Percentiles rank a stretch among this genome's conserved stretches.
Evolutionary conservation across 2,888 invertebrate species (phyloP).

Genomic region (Malthinus seriepunctatus): DNA sequence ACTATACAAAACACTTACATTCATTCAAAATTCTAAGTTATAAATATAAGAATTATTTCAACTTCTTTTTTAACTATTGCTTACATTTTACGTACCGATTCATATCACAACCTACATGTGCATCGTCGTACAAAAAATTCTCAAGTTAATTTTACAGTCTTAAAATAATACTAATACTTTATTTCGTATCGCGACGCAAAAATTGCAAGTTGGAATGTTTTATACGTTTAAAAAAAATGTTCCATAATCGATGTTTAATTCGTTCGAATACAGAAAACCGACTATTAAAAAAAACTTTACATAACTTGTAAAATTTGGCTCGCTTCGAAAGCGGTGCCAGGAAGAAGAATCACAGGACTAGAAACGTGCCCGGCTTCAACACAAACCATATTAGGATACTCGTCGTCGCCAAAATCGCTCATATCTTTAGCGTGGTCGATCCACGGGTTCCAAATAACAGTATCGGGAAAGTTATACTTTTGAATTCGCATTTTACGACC

Average conservation of each 20-base stretch:
- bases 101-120: slow-evolving; percentile 36
- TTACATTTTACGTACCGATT: slow-evolving; percentile 32
- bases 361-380: slow-evolving; percentile 93
- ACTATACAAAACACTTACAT: slow-evolving; percentile 28
- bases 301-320: slow-evolving; percentile 85
- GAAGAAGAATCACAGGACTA: slow-evolving; percentile 82
- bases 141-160: slow-evolving; percentile 26
- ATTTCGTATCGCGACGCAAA: slow-evolving; percentile 29
- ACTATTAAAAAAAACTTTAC: slow-evolving; percentile 41
- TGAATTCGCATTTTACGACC: slow-evolving; percentile 90
- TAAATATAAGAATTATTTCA: slow-evolving; percentile 34
- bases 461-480: slow-evolving; percentile 94
- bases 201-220: slow-evolving; percentile 32
- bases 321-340: slow-evolving; percentile 90
- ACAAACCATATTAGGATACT: slow-evolving; percentile 95
- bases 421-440: slow-evolving; percentile 89
- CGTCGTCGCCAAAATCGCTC: slow-evolving; percentile 94
- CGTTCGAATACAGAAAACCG: slow-evolving; percentile 2
- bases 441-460: slow-evolving; percentile 99
- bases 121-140: slow-evolving; percentile 27
- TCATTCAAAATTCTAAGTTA: slow-evolving; percentile 31
- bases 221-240: slow-evolving; percentile 13
- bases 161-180: slow-evolving; percentile 32
- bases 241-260: slow-evolving; percentile 9
- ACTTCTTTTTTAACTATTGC: slow-evolving; percentile 40